Conservation (phyloP, 2,113 vertebrate genomes). For the Thamnophis sirtalis region DNA sequence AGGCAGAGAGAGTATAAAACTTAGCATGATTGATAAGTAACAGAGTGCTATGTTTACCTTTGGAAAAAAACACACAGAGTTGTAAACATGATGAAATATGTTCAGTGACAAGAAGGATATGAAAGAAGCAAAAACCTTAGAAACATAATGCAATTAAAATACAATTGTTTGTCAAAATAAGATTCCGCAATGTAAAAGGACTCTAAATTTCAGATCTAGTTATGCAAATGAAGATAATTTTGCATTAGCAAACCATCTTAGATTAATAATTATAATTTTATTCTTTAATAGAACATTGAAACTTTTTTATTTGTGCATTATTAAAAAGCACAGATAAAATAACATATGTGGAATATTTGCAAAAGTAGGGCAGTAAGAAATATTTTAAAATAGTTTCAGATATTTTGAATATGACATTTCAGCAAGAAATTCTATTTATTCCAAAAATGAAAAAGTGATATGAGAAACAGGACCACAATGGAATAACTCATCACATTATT, state of each 20-base stretch:
- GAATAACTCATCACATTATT: background rate
- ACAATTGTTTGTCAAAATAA: constrained; percentile 35
- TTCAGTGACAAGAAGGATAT: constrained; percentile 36
- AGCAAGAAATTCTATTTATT: background rate
- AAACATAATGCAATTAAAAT: constrained; percentile 39
- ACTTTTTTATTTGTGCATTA: background rate
- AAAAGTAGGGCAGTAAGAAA: background rate
- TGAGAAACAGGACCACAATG: background rate
- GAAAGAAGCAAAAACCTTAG: constrained; percentile 50
- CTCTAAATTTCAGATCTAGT: background rate
- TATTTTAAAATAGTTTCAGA: constrained; percentile 2
- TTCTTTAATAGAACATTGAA: background rate
- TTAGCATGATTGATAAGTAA: constrained; percentile 62
- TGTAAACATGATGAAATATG: constrained; percentile 63
- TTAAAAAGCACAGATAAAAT: background rate
- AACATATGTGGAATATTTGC: background rate
- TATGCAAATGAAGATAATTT: background rate
- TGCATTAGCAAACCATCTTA: background rate
- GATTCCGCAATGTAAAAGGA: background rate
- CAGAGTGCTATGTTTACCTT: constrained; percentile 61
- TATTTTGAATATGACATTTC: background rate
- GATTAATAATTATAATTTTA: background rate
- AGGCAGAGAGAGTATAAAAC: constrained; percentile 47
- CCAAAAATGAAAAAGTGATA: background rate
- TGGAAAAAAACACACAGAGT: constrained; percentile 45